phyloP scores from a whole-genome alignment of 2,888 invertebrate species.

The Eupithecia tripunctaria region DNA sequence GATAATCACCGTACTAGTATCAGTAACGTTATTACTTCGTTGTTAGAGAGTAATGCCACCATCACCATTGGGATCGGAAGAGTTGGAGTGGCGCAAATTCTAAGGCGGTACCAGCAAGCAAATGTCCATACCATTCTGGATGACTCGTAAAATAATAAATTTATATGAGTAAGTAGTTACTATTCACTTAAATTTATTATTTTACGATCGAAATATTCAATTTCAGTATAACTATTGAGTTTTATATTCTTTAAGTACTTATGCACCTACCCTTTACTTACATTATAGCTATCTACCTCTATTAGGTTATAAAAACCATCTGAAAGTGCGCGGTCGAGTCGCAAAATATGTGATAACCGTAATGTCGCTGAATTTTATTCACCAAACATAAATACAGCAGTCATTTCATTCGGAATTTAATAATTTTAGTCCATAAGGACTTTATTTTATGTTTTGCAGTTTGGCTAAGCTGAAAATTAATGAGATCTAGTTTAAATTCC shows the following conservation, averaged over 20 bases:
- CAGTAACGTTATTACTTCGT: background rate
- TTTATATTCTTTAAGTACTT: background rate
- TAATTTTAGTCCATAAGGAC: background rate
- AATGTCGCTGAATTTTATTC: background rate
- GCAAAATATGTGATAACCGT: background rate
- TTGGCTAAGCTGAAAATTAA: background rate
- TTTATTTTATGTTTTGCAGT: slow-evolving; percentile 4
- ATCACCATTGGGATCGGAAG: background rate
- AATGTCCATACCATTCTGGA: background rate
- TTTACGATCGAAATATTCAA: background rate
- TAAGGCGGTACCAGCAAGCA: background rate
- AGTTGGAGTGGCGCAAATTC: background rate
- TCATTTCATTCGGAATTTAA: slow-evolving; percentile 6
- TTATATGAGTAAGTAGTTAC: background rate
- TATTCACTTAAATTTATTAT: background rate
- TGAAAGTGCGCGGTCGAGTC: background rate
- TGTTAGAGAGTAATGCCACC: background rate
- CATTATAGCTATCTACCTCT: background rate
- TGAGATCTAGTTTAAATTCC: background rate
- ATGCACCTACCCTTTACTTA: background rate
- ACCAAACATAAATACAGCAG: background rate
- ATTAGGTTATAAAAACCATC: background rate
- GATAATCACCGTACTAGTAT: too few relatives aligned
- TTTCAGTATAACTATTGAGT: background rate
- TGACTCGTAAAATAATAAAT: background rate